Evolutionary conservation across 2,113 vertebrate genomes (phyloP).

Genomic region (Crotalus tigris): DNA sequence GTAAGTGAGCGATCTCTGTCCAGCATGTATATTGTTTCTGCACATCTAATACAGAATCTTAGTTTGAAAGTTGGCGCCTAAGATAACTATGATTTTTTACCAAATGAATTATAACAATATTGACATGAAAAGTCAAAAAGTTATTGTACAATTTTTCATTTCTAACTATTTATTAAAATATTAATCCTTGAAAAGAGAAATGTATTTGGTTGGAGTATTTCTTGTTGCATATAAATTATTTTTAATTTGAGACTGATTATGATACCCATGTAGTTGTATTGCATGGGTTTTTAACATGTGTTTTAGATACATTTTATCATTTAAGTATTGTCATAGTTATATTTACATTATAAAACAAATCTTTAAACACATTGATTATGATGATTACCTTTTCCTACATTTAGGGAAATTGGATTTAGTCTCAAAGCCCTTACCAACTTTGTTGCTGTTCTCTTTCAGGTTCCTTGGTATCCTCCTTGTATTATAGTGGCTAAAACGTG

Average conservation of each 20-base stretch:
- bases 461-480: not conserved
- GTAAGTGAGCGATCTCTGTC: slow-evolving; percentile 58
- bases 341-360: not conserved
- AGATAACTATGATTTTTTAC: not conserved
- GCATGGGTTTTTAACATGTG: slow-evolving; percentile 1
- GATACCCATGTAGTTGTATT: not conserved
- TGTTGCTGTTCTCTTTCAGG: not conserved
- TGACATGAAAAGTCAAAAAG: not conserved
- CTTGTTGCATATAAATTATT: slow-evolving; percentile 8
- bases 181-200: slow-evolving; percentile 2
- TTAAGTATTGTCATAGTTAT: not conserved
- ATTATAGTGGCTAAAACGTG: not conserved
- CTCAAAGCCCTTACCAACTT: not conserved
- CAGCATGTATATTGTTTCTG: slow-evolving; percentile 11
- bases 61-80: slow-evolving; percentile 34
- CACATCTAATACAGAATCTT: slow-evolving; percentile 25
- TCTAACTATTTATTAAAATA: not conserved
- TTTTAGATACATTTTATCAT: not conserved
- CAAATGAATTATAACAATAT: slow-evolving; percentile 11
- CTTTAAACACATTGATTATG: slow-evolving; percentile 2
- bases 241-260: not conserved
- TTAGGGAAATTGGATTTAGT: not conserved
- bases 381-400: not conserved
- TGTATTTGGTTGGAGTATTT: slow-evolving; percentile 11
- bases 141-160: not conserved